Percentiles rank a stretch among this genome's conserved stretches.
Evolutionary conservation across 2,888 invertebrate species (phyloP).

Genomic region (Hydrotaea diabolus): DNA sequence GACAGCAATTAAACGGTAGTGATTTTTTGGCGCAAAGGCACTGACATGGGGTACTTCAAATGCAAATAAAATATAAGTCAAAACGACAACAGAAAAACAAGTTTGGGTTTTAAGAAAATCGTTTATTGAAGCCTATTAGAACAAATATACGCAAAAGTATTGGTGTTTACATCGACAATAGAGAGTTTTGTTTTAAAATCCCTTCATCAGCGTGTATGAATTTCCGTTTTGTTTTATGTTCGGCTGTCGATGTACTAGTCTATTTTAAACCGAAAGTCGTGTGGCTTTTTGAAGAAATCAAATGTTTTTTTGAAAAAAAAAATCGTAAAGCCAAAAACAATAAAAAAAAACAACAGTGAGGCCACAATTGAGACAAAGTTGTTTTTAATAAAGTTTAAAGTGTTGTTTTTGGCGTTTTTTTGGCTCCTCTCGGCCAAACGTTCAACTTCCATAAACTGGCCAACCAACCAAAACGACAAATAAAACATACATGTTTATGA

Average conservation of each 20-base stretch:
- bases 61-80: conserved; percentile 73
- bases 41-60: conserved; percentile 78
- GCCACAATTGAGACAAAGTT: conserved; percentile 72
- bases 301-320: conserved; percentile 11
- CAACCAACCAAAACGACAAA: conserved; percentile 44
- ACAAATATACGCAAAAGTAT: no score
- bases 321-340: no score
- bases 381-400: conserved; percentile 71
- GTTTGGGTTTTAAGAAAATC: neutral
- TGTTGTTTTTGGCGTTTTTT: conserved; percentile 57
- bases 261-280: neutral
- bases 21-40: conserved; percentile 76
- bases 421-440: neutral
- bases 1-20: conserved; percentile 74
- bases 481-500: conserved; percentile 32
- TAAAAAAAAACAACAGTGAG: conserved; percentile 54
- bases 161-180: no score
- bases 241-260: neutral
- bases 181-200: no score
- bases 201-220: conserved; percentile 14
- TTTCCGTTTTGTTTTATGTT: neutral
- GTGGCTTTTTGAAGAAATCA: conserved; percentile 48
- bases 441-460: conserved; percentile 46
- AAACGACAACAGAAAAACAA: neutral
- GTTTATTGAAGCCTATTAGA: neutral